Base-by-base conservation (phyloP, 1,140 invertebrate species). In the Diabrotica virgifera region DNA sequence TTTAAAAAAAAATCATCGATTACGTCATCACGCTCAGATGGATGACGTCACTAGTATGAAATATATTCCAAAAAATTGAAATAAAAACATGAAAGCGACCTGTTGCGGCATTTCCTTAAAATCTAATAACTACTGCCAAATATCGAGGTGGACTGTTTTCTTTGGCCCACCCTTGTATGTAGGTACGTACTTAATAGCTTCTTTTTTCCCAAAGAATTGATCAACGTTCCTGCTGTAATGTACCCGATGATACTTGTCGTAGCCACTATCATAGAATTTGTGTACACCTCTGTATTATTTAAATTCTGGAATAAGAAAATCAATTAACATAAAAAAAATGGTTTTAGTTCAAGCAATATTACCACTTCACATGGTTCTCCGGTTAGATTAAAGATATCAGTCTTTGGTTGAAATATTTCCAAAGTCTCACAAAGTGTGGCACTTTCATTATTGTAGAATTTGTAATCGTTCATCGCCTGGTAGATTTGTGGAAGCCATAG, bases 141-240 rank as follows among this genome's bases (percentile, higher is more conserved):
- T n/a, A n/a, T n/a, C n/a, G n/a, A n/a, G n/a, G n/a, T n/a, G n/a
- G n/a, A n/a, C n/a, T n/a, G n/a, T n/a, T n/a, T n/a, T n/a, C n/a
- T n/a, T n/a, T n/a, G n/a, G n/a, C n/a, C n/a, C n/a, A n/a, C n/a
- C n/a, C n/a, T n/a, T n/a, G n/a, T n/a, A n/a, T 24, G 24, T 24
- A 1, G 1, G 4, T 36, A 68, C 57, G 56, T 62, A 72, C 69
- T 55, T 11, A 64, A 65, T 12, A 71, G 51, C 36, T 51, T 37
- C 52, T 71, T 73, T 12, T 73, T 74, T 38, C 73, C 70, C 36
- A 73, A n/a, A 52, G 52, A 66, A 63, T 74, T 71, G 9, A 74
- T 66, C 11, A 70, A 24, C 5, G 46, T 40, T 5, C 70, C 59
- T 5, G 67, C 69, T 8, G 67, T 13, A 14, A 67, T 36, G 57